Evolutionary conservation across 2,113 vertebrate genomes (phyloP), one percentile per base, ranked within the genome.

Genomic region (Enhydra lutris): DNA sequence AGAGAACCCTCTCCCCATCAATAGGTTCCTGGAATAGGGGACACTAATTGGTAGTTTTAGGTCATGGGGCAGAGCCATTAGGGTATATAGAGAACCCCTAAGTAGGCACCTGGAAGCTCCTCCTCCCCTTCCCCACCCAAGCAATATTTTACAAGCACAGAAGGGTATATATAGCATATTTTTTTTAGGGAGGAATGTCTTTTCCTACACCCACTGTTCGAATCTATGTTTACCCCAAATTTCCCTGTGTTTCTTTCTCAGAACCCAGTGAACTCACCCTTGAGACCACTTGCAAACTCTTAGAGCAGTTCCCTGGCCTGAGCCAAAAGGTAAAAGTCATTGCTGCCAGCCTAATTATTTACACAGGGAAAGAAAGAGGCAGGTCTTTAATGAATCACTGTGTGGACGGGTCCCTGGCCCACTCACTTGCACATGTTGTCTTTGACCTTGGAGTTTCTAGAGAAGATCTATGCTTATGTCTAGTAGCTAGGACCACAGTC

Each of bases 341-440:
- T 83, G 34, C 65, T 82, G 65, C 55, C 45, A 74, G 73, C 29
- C 85, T 92, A 79, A 87, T 94, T 96, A 89, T 96, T 96, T 96
- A 67, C 78, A 84, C 3, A 9, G 50, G 5, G 7, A 57, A 29
- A 89, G 52, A 92, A 67, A 61, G 36, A 93, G 73, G 82, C 63
- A 23, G 24, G 24, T 59, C 12, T 63, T 71, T 81, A 92, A 93
- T 34, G 42, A 96, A 95, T 97, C 85, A 65, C 45, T 71, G 23
- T 63, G 6, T 26, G n/a, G 29, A 82, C 29, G 47, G 57, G 50
- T 93, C 69, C 61, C 67, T 86, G 47, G 67, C 17, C 65, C 12
- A 23, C 11, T 80, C 73, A 29, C 59, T 79, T 59, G 12, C 55
- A 12, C 29, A 4, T 0, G 55, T 59, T 78, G 76, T 78, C 24